Percentiles rank a stretch among this genome's conserved stretches.
Conservation (phyloP, 2,113 vertebrate species). For the Pelodiscus sinensis region DNA sequence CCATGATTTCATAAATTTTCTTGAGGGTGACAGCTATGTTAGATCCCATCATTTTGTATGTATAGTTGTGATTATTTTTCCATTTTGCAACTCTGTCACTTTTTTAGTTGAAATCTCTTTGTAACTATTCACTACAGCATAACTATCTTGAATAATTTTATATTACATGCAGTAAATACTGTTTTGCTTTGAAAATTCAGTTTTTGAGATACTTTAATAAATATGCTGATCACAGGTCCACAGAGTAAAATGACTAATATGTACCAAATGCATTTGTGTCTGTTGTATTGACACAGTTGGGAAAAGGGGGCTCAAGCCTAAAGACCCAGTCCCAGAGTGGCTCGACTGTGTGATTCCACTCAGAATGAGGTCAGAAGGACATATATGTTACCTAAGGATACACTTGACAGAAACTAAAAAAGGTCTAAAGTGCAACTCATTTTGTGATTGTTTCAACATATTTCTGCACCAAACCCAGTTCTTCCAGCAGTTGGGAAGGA, state of each 20-base stretch:
- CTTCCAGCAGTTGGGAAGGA: neutral
- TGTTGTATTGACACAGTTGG: neutral
- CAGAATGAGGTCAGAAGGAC: neutral
- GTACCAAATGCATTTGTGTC: neutral
- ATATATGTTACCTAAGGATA: neutral
- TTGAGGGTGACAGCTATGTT: neutral
- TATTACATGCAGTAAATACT: neutral
- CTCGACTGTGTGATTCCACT: neutral
- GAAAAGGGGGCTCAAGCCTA: neutral
- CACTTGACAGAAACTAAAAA: too few relatives aligned
- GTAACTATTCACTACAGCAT: neutral
- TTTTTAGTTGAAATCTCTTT: neutral
- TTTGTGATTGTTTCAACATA: too few relatives aligned
- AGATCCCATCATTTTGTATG: neutral
- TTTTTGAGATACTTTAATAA: neutral
- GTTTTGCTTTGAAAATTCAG: neutral
- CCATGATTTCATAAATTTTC: neutral
- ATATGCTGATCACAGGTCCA: neutral
- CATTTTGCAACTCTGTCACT: neutral
- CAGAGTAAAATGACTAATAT: neutral
- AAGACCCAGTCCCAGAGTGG: neutral
- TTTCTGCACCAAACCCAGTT: neutral
- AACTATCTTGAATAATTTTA: neutral
- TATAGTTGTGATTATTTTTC: neutral
- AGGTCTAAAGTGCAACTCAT: too few relatives aligned